These are phyloP conservation scores for Smittia sp. DNA, from an alignment of 2,888 invertebrate species.

Conservation along the genomic window DNA sequence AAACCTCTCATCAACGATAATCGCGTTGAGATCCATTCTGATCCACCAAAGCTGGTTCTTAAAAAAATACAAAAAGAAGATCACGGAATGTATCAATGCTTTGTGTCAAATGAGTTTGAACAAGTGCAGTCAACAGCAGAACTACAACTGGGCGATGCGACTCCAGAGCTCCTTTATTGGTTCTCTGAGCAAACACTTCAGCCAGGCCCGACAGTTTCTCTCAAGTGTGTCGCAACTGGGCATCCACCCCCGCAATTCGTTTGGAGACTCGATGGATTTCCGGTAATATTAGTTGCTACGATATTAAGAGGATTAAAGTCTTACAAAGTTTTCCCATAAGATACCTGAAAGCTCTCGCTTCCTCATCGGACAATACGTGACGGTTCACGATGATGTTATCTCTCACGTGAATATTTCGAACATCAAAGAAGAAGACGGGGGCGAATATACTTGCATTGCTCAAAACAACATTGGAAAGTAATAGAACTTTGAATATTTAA, in stretches of 20 bases:
- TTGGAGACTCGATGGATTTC: slow-evolving; percentile 87
- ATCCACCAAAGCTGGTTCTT: slow-evolving; percentile 59
- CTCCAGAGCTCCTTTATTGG: slow-evolving; percentile 85
- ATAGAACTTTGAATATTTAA: slow-evolving; percentile 45
- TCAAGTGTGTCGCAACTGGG: slow-evolving; percentile 92
- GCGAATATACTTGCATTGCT: slow-evolving; percentile 83
- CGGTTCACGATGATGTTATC: slow-evolving; percentile 87
- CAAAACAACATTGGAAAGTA: slow-evolving; percentile 75
- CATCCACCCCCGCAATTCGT: slow-evolving; percentile 90
- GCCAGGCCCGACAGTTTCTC: slow-evolving; percentile 84
- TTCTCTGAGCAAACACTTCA: slow-evolving; percentile 90
- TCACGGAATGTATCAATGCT: slow-evolving; percentile 89
- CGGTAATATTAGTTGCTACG: no score
- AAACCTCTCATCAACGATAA: slow-evolving; percentile 60
- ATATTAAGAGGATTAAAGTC: neutral
- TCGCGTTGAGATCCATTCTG: slow-evolving; percentile 56
- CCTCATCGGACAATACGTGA: slow-evolving; percentile 87
- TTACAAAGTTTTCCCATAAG: slow-evolving; percentile 44
- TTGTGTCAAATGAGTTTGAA: slow-evolving; percentile 79
- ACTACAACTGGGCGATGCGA: slow-evolving; percentile 78
- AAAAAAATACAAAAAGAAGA: slow-evolving; percentile 74
- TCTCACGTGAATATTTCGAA: slow-evolving; percentile 88
- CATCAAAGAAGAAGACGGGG: slow-evolving; percentile 85
- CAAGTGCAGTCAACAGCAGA: slow-evolving; percentile 81
- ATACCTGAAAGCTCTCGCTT: slow-evolving; percentile 64